Conservation (phyloP, 1,140 invertebrate genomes). For the Calephelis virginiensis region DNA sequence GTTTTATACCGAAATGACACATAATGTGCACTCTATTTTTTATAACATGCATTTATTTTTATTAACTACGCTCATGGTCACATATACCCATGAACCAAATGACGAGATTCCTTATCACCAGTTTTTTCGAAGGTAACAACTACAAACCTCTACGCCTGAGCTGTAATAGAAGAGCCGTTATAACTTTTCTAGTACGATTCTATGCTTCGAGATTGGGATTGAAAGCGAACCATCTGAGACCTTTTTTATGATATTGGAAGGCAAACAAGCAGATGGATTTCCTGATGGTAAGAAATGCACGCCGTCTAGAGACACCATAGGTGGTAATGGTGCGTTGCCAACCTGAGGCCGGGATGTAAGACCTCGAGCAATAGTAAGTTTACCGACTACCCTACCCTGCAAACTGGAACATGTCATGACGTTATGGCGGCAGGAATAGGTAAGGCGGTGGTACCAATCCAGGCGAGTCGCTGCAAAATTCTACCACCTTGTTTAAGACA, state of each 20-base stretch:
- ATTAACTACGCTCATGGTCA: conserved; percentile 70
- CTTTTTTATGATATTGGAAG: no score
- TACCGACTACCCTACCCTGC: no score
- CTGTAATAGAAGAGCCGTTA: conserved; percentile 15
- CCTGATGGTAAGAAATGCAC: no score
- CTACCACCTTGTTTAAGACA: background rate
- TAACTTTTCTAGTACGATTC: conserved; percentile 15
- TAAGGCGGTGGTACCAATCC: no score
- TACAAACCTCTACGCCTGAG: conserved; percentile 48
- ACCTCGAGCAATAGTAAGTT: no score
- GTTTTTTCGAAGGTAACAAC: conserved; percentile 57
- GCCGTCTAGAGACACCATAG: no score
- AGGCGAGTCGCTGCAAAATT: no score
- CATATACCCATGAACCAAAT: conserved; percentile 66
- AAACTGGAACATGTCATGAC: no score
- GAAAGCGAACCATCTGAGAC: background rate
- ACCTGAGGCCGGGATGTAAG: no score
- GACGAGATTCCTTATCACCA: conserved; percentile 56
- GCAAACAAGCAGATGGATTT: no score
- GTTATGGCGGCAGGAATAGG: no score
- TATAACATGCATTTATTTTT: conserved; percentile 59
- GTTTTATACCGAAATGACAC: conserved; percentile 22
- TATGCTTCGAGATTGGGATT: background rate
- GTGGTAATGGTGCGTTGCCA: no score
- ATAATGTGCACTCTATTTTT: conserved; percentile 34